A percentile compares a stretch with the other conserved stretches of the same genome.
These are phyloP conservation scores for Caenorhabditis sulstoni DNA, from an alignment of 2,888 invertebrate species.

Conservation along the genomic window DNA sequence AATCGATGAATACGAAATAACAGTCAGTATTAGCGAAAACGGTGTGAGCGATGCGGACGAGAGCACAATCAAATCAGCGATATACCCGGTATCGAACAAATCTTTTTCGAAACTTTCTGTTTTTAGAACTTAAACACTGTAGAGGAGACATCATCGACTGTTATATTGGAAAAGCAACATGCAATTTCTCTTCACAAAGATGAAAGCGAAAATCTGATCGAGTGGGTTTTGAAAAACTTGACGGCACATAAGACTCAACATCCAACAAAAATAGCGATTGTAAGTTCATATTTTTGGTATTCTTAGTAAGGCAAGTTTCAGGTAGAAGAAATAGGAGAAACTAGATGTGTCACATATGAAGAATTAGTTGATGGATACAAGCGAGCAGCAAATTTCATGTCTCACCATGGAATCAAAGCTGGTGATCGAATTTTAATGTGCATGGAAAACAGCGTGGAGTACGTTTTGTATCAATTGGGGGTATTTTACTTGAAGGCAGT, in stretches of 20 bases:
- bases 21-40: conserved; percentile 38
- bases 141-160: no score
- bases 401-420: conserved; percentile 57
- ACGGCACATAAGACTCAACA: conserved; percentile 25
- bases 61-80: conserved; percentile 22
- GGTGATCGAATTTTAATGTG: conserved; percentile 58
- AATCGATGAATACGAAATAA: conserved; percentile 62
- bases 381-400: conserved; percentile 60
- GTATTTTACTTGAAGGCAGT: conserved; percentile 54
- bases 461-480: conserved; percentile 59
- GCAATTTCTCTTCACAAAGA: no score
- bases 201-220: conserved; percentile 12
- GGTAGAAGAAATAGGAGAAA: conserved; percentile 65
- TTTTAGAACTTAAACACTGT: no score
- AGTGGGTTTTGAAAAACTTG: conserved; percentile 57
- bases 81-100: conserved; percentile 12
- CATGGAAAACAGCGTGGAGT: conserved; percentile 65
- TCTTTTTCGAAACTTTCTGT: no score
- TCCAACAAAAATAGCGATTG: conserved; percentile 56
- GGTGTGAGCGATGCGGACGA: conserved; percentile 21
- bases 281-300: conserved; percentile 10
- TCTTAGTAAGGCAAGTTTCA: conserved; percentile 7
- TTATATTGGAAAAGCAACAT: no score
- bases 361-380: conserved; percentile 55
- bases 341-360: conserved; percentile 59